A percentile compares a stretch with the other conserved stretches of the same genome.
These are phyloP conservation scores for Congeria kusceri DNA, from an alignment of 2,888 invertebrate genomes.

Conservation along the genomic window DNA sequence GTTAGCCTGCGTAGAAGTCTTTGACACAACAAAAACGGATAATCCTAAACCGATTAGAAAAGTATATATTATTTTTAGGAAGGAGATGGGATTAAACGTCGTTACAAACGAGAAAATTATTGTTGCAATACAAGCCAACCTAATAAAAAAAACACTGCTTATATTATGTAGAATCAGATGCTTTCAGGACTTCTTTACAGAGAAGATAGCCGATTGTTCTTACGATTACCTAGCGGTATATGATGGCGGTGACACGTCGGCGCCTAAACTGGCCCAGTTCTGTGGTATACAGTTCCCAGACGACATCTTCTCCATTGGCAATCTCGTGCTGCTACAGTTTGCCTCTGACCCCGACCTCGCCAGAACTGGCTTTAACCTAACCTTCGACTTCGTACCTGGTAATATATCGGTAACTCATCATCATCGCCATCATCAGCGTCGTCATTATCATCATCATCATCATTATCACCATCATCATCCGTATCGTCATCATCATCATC, in stretches of 20 bases:
- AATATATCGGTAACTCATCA: neutral
- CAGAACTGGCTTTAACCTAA: constrained; percentile 74
- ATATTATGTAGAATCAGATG: no score
- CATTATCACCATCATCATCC: constrained; percentile 5
- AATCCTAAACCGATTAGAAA: no score
- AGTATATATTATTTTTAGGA: no score
- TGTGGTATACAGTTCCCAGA: constrained; percentile 73
- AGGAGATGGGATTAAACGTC: no score
- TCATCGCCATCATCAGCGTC: constrained; percentile 6
- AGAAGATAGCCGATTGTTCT: constrained; percentile 65
- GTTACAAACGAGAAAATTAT: no score
- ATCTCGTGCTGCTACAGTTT: constrained; percentile 67
- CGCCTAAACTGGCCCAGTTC: constrained; percentile 51
- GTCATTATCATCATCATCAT: constrained; percentile 8
- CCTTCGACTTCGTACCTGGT: constrained; percentile 58
- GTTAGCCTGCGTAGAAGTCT: no score
- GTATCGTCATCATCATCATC: constrained; percentile 1
- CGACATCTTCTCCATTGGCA: constrained; percentile 67
- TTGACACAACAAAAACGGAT: no score
- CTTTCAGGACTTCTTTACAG: constrained; percentile 73
- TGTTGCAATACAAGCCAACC: no score
- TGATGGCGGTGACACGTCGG: constrained; percentile 60
- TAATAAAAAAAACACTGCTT: no score
- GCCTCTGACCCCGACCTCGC: constrained; percentile 70
- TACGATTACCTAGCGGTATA: constrained; percentile 73